A percentile compares a stretch with the other conserved stretches of the same genome.
Evolutionary conservation across 2,113 vertebrate genomes (phyloP).

Genomic region (Diphyllodes magnificus): DNA sequence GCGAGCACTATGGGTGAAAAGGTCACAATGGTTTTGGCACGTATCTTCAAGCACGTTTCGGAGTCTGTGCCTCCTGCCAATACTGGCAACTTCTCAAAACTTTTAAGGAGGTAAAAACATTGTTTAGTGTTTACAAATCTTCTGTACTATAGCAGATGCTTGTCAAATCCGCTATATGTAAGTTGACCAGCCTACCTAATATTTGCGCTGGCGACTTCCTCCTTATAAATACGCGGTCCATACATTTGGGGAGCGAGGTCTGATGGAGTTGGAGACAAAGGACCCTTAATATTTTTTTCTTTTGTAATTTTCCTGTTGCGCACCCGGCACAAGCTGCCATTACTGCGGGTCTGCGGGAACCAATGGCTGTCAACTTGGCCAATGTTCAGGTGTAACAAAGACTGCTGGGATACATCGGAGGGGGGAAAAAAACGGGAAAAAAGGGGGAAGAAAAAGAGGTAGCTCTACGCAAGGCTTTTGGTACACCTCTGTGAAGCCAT

Average conservation of each 20-base stretch:
- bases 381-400: slow-evolving; percentile 63
- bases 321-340: slow-evolving; percentile 64
- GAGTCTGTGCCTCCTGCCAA: slow-evolving; percentile 77
- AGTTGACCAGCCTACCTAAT: slow-evolving; percentile 69
- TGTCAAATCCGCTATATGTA: slow-evolving; percentile 66
- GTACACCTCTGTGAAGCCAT: background rate
- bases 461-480: background rate
- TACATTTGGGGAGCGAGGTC: slow-evolving; percentile 28
- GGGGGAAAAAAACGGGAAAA: slow-evolving; percentile 21
- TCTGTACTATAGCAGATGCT: slow-evolving; percentile 73
- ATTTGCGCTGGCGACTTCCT: slow-evolving; percentile 50
- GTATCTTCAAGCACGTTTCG: slow-evolving; percentile 68
- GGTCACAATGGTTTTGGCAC: slow-evolving; percentile 75
- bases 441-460: background rate
- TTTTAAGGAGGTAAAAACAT: slow-evolving; percentile 81
- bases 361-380: slow-evolving; percentile 69
- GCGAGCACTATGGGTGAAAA: slow-evolving; percentile 65
- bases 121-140: slow-evolving; percentile 79
- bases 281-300: slow-evolving; percentile 52
- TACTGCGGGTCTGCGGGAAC: slow-evolving; percentile 50
- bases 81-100: slow-evolving; percentile 80
- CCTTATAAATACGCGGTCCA: slow-evolving; percentile 31
- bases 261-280: slow-evolving; percentile 63
- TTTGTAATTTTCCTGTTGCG: slow-evolving; percentile 51
- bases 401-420: slow-evolving; percentile 66